These are phyloP conservation scores for Sinocyclocheilus maitianheensis DNA, from an alignment of 2,113 vertebrate genomes.

Conservation along the genomic window DNA sequence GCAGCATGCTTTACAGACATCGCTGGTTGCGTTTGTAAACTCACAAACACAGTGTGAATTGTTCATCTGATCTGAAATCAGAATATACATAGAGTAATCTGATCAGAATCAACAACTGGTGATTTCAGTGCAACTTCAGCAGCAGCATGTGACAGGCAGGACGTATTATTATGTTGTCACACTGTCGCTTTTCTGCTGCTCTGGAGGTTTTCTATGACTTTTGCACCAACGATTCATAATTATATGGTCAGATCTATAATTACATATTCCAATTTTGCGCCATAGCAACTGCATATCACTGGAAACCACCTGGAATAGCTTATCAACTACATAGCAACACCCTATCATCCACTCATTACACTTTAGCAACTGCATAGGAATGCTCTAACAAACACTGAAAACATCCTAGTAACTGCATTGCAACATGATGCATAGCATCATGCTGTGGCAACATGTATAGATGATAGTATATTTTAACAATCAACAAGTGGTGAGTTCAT, in stretches of 20 bases:
- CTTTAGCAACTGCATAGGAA: no score
- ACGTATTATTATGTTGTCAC: neutral
- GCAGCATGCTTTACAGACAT: constrained; percentile 21
- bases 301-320: neutral
- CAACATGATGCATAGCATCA: no score
- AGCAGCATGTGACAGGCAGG: neutral
- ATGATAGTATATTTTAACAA: no score
- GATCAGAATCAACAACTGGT: neutral
- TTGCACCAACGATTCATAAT: neutral
- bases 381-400: neutral
- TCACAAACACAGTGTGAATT: neutral
- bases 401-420: neutral
- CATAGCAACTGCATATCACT: neutral
- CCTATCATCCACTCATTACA: no score
- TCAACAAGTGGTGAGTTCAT: no score
- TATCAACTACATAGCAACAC: neutral
- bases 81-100: neutral
- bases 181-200: neutral
- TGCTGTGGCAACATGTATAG: no score
- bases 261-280: neutral
- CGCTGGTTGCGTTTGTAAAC: neutral
- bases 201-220: neutral
- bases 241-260: neutral
- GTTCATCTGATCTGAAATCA: neutral
- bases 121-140: neutral